Conservation (phyloP, 2,888 invertebrate species). For the Gasteruption jaculator region DNA sequence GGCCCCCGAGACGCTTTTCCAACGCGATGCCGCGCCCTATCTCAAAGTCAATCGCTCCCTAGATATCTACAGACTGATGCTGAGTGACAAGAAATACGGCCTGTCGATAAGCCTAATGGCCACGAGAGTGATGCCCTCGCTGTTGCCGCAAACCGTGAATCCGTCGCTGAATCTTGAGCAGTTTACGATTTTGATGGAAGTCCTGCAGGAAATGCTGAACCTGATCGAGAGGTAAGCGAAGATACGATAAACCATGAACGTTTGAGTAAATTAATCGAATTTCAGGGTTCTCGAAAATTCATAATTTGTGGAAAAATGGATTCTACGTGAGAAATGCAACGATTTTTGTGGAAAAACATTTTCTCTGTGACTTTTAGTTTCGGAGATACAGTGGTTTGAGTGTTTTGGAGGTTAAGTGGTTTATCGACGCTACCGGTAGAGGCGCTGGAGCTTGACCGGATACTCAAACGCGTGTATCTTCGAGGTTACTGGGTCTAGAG, state of each 20-base stretch:
- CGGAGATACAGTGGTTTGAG: too few relatives aligned
- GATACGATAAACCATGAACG: slow-evolving; percentile 1
- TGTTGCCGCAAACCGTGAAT: slow-evolving; percentile 90
- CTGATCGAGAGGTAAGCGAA: slow-evolving; percentile 65
- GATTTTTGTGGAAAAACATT: too few relatives aligned
- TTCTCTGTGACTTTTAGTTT: too few relatives aligned
- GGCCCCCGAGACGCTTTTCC: not conserved
- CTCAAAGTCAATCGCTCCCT: slow-evolving; percentile 31
- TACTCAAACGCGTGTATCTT: too few relatives aligned
- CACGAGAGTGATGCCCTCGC: slow-evolving; percentile 85
- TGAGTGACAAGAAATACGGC: slow-evolving; percentile 86
- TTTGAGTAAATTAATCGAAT: not conserved
- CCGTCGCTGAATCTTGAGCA: slow-evolving; percentile 79
- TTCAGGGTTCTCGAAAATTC: not conserved
- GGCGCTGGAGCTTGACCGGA: too few relatives aligned
- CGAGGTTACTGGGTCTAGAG: too few relatives aligned
- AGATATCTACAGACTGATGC: slow-evolving; percentile 90
- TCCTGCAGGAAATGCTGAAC: slow-evolving; percentile 89
- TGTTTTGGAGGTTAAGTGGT: too few relatives aligned
- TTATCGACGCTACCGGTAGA: too few relatives aligned
- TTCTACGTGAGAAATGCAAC: not conserved
- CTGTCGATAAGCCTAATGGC: slow-evolving; percentile 89
- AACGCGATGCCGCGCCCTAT: not conserved
- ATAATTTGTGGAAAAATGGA: not conserved
- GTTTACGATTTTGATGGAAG: slow-evolving; percentile 73